Evolutionary conservation across 1,140 invertebrate species (phyloP), one percentile per base, ranked within the genome.

Genomic region (Megalopta genalis): DNA sequence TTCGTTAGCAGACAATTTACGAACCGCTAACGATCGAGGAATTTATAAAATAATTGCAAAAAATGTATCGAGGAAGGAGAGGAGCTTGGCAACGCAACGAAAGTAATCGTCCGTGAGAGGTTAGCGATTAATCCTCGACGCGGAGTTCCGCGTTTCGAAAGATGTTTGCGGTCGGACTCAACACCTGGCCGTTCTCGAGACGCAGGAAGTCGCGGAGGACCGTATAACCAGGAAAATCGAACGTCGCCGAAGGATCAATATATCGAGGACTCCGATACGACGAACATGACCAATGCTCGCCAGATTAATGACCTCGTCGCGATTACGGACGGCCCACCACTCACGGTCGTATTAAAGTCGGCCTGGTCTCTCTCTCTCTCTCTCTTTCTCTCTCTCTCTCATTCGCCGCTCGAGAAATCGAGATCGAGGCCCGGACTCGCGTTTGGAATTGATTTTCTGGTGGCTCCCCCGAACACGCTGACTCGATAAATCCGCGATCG

Each of bases 261-360:
- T 27, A 84, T 86, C 82, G 80, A 77, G 77, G 84, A 72, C 66
- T 84, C 80, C 70, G 86, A 87, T 81, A 87, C 74, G 73, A 75
- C 74, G 76, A 84, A 85, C 81, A 84, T 80, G 74, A 71, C 67
- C 86, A 84, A 88, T 86, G 67, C 70, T 72, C 83, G 82, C 71
- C 81, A 88, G 88, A 90, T 90, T 89, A 89, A 90, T 89, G 85
- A 86, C 73, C 82, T 62, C 75, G 80, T 84, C 83, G 87, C 85
- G 82, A 87, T 85, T 81, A 82, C 81, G 67, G 81, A 82, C 79
- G 80, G 69, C 71, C 81, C 68, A 80, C 83, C 66, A 80, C 73
- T 89, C 88, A 73, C 78, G 81, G 70, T 71, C 85, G 80, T 82
- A 89, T 89, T 88, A 86, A 83, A 87, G 82, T 89, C 84, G 81